A percentile compares a stretch with the other conserved stretches of the same genome.
These are phyloP conservation scores for Sisor rabdophorus DNA, from an alignment of 2,113 vertebrate genomes.

Conservation along the genomic window DNA sequence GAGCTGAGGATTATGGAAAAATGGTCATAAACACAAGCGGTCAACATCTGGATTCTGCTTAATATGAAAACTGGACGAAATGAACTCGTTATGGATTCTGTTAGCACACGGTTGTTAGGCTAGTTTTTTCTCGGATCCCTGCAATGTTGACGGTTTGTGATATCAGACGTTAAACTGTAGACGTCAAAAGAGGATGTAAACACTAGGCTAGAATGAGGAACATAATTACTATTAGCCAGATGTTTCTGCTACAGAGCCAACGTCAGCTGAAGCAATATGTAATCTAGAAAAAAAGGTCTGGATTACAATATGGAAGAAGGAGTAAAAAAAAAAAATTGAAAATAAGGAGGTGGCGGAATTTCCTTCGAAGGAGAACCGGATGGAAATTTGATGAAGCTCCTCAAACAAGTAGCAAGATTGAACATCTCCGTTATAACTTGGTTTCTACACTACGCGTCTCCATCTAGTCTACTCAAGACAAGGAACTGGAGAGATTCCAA, in stretches of 20 bases:
- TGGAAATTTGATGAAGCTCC: not conserved
- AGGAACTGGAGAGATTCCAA: not conserved
- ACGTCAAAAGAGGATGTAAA: not conserved
- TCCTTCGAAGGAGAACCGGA: not conserved
- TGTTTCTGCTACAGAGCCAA: too few relatives aligned
- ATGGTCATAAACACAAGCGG: not conserved
- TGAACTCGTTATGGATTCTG: not conserved
- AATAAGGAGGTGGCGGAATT: not conserved
- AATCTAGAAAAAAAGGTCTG: too few relatives aligned
- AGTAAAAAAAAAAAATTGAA: not conserved
- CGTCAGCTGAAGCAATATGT: too few relatives aligned
- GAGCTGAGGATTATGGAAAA: slow-evolving; percentile 50
- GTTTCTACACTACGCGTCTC: not conserved
- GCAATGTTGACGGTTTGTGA: not conserved
- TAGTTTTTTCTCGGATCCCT: not conserved
- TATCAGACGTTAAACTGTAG: not conserved
- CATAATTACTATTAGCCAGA: too few relatives aligned
- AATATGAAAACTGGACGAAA: not conserved
- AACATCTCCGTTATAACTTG: too few relatives aligned
- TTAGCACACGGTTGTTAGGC: not conserved
- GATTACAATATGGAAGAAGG: not conserved
- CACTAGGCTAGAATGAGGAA: too few relatives aligned
- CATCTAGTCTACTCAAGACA: not conserved
- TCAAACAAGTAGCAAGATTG: not conserved
- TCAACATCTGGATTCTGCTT: not conserved